Base-by-base conservation (phyloP, 2,113 vertebrate genomes). In the Erinaceus europaeus region DNA sequence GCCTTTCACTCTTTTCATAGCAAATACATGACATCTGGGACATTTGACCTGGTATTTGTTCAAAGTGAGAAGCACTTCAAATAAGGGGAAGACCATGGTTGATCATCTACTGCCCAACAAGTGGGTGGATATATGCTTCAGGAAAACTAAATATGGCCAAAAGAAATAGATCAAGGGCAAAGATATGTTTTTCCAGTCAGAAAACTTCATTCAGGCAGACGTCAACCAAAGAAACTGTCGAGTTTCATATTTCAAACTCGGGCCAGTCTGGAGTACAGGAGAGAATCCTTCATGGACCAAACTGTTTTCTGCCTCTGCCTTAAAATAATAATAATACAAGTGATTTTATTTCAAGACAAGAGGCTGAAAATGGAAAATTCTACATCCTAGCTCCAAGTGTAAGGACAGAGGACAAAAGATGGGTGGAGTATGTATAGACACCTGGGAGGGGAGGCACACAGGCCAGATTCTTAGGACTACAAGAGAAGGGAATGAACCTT, bases 161-260 rank as follows among this genome's bases (percentile, higher is more conserved):
- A 21, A 88, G 72, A 83, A 80, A 71, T 44, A 90, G 62, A 67
- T 52, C 13, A 50, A 88, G 67, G 7, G 3, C 17, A 75, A 65
- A 6, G 9, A 27, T 21, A 40, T 5, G 17, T 40, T 29, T n/a
- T 72, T 40, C 17, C 25, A 15, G 3, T 6, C 75, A 88, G 44
- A 89, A 65, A 62, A 38, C 71, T 32, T 65, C 46, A 69, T 32
- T 62, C 29, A 82, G 74, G 14, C 15, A 67, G 29, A 62, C 12
- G 57, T 6, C 40, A 52, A 52, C 50, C 14, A 68, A 38, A 67
- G 34, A 73, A 84, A 81, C 9, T 23, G 71, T 53, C 42, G 27
- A 53, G 62, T 76, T 72, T 91, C 62, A 18, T 42, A 36, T 80
- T 65, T 86, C 71, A 73, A 80, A 84, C 46, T 46, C 50, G 90